phyloP scores from a whole-genome alignment of 2,888 invertebrate genomes.

The Drosophila ezoana region DNA sequence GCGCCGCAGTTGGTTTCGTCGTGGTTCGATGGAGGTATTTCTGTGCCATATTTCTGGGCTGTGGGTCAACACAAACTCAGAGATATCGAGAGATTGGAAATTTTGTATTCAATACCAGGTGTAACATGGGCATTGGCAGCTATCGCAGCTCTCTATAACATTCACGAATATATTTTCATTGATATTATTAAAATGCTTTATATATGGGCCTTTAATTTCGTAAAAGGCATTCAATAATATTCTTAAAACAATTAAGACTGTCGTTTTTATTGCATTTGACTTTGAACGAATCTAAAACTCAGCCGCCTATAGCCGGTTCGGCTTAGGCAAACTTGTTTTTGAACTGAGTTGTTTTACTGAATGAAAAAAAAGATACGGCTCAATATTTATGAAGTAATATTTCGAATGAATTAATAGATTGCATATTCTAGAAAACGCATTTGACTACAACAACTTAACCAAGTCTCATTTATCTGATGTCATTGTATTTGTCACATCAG shows the following conservation, averaged over 20 bases:
- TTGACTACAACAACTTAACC: too few species aligned
- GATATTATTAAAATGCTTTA: too few species aligned
- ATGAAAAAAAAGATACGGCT: neutral
- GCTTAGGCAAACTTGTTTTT: neutral
- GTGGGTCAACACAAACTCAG: neutral
- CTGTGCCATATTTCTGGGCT: conserved; percentile 4
- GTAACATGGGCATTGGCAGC: too few species aligned
- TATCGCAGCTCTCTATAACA: too few species aligned
- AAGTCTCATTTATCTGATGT: too few species aligned
- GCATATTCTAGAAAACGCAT: too few species aligned
- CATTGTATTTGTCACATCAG: too few species aligned
- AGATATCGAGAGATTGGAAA: neutral
- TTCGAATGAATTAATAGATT: neutral
- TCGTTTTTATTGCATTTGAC: conserved; percentile 4
- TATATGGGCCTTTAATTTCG: too few species aligned
- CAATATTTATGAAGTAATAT: neutral
- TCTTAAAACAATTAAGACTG: neutral
- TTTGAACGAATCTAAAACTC: conserved; percentile 9
- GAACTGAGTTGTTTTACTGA: neutral
- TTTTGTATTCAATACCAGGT: neutral
- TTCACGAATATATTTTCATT: too few species aligned
- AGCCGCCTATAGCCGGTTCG: conserved; percentile 3
- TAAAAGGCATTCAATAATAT: too few species aligned
- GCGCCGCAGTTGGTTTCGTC: conserved; percentile 18
- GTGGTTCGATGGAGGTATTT: neutral